Conservation (phyloP, 2,888 invertebrate species). For the Rhagonycha fulva region DNA sequence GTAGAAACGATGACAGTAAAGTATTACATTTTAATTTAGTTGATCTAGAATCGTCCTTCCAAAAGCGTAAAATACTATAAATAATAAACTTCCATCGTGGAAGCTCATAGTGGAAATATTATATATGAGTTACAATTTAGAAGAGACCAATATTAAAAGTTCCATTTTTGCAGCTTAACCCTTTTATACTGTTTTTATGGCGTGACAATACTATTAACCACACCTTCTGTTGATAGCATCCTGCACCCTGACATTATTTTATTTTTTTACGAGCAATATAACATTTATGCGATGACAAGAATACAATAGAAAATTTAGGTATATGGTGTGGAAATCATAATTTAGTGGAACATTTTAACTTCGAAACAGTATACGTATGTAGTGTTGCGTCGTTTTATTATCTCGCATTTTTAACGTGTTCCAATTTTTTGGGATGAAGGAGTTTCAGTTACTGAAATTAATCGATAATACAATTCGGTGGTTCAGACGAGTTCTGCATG, state of each 20-base stretch:
- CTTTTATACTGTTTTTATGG: neutral
- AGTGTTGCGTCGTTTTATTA: neutral
- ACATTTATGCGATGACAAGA: slow-evolving; percentile 11
- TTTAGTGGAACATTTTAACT: neutral
- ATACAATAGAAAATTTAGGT: slow-evolving; percentile 14
- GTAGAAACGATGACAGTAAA: too few relatives aligned
- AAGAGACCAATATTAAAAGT: neutral
- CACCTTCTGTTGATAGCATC: slow-evolving; percentile 12
- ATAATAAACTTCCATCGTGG: neutral
- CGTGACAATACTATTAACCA: slow-evolving; percentile 9
- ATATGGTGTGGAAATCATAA: slow-evolving; percentile 16
- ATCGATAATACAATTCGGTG: slow-evolving; percentile 12
- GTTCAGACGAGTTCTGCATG: slow-evolving; percentile 19
- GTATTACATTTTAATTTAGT: neutral
- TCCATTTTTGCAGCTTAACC: neutral
- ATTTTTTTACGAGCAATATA: slow-evolving; percentile 19
- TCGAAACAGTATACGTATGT: neutral
- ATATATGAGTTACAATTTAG: neutral
- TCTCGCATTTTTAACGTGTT: neutral
- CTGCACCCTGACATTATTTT: slow-evolving; percentile 8
- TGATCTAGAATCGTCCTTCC: neutral
- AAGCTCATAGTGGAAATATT: neutral
- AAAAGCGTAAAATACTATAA: neutral
- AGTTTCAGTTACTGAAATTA: neutral
- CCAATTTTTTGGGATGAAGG: neutral